Evolutionary conservation across 2,888 invertebrate genomes (phyloP).

Genomic region (Sphaerophoria taeniata): DNA sequence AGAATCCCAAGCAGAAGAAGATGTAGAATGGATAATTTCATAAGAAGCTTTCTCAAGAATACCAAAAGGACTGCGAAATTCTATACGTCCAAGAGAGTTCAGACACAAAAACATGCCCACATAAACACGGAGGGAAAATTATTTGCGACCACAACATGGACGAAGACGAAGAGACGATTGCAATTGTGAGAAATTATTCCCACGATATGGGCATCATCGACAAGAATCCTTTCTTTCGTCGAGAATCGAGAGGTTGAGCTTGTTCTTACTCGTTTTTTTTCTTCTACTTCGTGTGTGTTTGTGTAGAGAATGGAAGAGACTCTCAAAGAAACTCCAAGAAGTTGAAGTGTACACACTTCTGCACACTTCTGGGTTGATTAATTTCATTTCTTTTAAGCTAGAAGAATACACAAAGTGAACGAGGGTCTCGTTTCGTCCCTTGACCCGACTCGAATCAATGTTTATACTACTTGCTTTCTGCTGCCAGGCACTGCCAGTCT

Average conservation of each 20-base stretch:
- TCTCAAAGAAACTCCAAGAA: slow-evolving; percentile 6
- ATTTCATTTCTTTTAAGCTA: slow-evolving; percentile 68
- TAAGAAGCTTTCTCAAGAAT: slow-evolving; percentile 59
- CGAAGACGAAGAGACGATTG: slow-evolving; percentile 17
- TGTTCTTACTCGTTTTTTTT: slow-evolving; percentile 22
- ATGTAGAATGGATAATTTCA: slow-evolving; percentile 44
- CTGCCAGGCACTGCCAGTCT: slow-evolving; percentile 38
- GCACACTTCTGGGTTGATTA: slow-evolving; percentile 69
- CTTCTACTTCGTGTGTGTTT: background rate
- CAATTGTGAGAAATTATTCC: slow-evolving; percentile 54
- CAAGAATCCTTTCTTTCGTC: slow-evolving; percentile 55
- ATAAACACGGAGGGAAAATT: background rate
- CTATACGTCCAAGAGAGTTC: background rate
- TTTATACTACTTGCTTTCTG: slow-evolving; percentile 53
- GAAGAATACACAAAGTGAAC: slow-evolving; percentile 48
- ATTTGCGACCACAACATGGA: slow-evolving; percentile 20
- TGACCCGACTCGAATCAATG: slow-evolving; percentile 12
- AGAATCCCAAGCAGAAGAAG: slow-evolving; percentile 38
- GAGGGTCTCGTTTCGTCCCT: slow-evolving; percentile 26
- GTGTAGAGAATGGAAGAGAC: background rate
- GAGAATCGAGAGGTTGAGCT: background rate
- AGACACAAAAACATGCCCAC: background rate
- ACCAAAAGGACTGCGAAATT: slow-evolving; percentile 30
- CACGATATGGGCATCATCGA: slow-evolving; percentile 27
- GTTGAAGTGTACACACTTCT: slow-evolving; percentile 61